These are phyloP conservation scores for Diarsia mendica DNA, from an alignment of 2,888 invertebrate genomes.

Conservation along the genomic window DNA sequence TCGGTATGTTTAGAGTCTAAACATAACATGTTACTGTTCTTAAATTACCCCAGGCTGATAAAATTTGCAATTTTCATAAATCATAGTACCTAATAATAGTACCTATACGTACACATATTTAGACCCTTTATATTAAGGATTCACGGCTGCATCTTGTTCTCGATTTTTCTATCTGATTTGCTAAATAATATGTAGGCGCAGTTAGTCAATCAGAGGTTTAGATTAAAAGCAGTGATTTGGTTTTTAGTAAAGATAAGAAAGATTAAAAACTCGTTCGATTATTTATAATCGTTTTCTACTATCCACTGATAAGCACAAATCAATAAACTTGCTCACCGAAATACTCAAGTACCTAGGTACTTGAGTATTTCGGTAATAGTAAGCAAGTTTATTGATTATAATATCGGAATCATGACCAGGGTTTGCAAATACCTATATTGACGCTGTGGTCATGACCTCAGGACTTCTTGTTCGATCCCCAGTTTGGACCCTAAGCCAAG, in stretches of 20 bases:
- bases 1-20: too few species aligned
- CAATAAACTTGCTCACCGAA: background rate
- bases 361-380: too few species aligned
- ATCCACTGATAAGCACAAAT: slow-evolving; percentile 1
- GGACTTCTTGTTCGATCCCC: too few species aligned
- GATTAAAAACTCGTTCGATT: background rate
- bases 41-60: too few species aligned
- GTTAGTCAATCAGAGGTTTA: slow-evolving; percentile 12
- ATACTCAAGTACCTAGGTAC: background rate
- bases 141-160: background rate
- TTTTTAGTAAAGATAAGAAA: slow-evolving; percentile 20
- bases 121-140: background rate
- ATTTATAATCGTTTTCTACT: background rate
- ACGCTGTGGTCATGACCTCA: too few species aligned
- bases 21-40: too few species aligned
- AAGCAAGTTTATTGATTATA: too few species aligned
- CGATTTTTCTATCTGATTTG: background rate
- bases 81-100: too few species aligned
- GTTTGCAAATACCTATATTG: background rate
- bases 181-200: background rate
- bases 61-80: too few species aligned
- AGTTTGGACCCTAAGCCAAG: too few species aligned
- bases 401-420: background rate
- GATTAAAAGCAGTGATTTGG: slow-evolving; percentile 44
- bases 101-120: too few species aligned